Base-by-base conservation (phyloP, 2,888 invertebrate species). In the Cerastis rubricosa region DNA sequence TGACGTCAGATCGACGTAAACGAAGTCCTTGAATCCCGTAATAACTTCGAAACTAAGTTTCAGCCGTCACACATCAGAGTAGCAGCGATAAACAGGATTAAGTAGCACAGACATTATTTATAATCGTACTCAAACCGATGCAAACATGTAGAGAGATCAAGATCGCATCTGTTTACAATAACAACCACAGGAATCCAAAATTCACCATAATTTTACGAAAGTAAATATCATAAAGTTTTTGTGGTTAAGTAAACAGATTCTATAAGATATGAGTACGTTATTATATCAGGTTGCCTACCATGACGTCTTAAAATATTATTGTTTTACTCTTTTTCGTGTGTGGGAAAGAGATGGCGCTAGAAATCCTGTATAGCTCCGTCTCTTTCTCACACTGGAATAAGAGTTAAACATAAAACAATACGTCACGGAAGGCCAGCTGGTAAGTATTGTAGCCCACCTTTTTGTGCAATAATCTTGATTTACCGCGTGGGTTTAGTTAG, bases 1-100 rank as follows among this genome's bases (percentile, higher is more conserved):
- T 79, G 68, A 71, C 78, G 83, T 54, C 75, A 47, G 57, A 59
- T 9, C 45, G 69, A 84, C 84, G 84, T 84, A 81, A 80, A 49
- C 49, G 43, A 19, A 9, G 74, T 64, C 85, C 81, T 80, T 84
- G 81, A 64, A 25, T 84, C 80, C 69, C 54, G 14, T 74, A 66
- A 70, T 70, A 74, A 73, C 59, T 69, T 51, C 61, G 51, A 59
- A 74, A 74, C 35, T 63, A 71, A 80, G 49, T 77, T 80, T n/a
- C 57, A 47, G 19, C 67, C 68, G 65, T n/a, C 81, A 74, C 51
- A 47, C 68, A 54, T 29, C 75, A 71, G 61, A 66, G n/a, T 45
- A 57, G 2, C 25, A 51, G 59, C 45, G 29, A 54, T 73, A 85
- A 83, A 85, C 83, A 76, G 19, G 1, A 71, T 81, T 76, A 70